These are phyloP conservation scores for Turnix velox DNA, from an alignment of 2,113 vertebrate genomes.

Conservation along the genomic window DNA sequence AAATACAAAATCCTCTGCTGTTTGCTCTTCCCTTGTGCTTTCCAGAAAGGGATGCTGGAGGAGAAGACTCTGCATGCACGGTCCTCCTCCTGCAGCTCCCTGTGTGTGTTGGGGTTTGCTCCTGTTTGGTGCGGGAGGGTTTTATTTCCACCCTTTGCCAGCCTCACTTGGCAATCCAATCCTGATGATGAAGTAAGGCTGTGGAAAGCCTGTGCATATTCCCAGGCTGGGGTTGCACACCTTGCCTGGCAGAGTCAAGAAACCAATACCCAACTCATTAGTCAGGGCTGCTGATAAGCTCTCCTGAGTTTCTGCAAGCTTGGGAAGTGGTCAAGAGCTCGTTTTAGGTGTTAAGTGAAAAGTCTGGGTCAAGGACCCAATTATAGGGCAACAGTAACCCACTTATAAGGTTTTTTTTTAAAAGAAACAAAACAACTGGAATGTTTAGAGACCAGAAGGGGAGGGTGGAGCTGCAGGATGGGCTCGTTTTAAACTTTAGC, in stretches of 20 bases:
- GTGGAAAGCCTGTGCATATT: neutral
- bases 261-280: slow-evolving; percentile 1
- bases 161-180: neutral
- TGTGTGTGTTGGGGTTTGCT: neutral
- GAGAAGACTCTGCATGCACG: fast-evolving
- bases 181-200: neutral
- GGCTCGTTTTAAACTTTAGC: neutral
- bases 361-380: neutral
- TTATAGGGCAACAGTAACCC: neutral
- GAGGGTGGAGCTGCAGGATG: neutral
- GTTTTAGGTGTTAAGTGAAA: neutral
- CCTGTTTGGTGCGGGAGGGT: neutral
- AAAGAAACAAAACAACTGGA: neutral
- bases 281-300: neutral
- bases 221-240: neutral
- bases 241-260: neutral
- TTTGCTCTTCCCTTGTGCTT: neutral
- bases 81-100: neutral
- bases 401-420: neutral
- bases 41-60: neutral
- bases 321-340: neutral
- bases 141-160: neutral
- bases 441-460: neutral
- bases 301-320: neutral
- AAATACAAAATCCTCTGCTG: neutral